These are phyloP conservation scores for Paramormyrops kingsleyae DNA, from an alignment of 2,113 vertebrate species.

Conservation along the genomic window DNA sequence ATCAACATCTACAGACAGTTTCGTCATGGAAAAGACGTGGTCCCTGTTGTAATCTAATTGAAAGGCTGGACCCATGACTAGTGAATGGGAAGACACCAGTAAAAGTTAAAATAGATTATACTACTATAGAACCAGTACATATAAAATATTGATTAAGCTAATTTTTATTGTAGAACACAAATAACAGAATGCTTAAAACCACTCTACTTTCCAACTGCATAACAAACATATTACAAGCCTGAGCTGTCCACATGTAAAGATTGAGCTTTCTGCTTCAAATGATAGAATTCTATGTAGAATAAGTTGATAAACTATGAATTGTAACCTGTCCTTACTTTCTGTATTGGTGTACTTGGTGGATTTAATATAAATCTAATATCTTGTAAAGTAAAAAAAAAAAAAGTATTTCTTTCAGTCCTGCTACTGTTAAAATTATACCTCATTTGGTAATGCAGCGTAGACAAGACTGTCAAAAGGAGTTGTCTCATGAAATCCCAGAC, in stretches of 20 bases:
- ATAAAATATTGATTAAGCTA: background rate
- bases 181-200: background rate
- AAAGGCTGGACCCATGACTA: background rate
- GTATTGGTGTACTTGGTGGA: background rate
- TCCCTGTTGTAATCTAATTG: background rate
- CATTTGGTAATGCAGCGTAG: background rate
- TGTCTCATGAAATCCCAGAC: background rate
- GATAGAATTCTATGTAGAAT: background rate
- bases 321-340: background rate
- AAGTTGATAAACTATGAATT: background rate
- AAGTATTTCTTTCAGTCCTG: background rate
- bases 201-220: background rate
- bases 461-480: background rate
- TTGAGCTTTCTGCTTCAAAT: background rate
- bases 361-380: background rate
- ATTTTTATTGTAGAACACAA: background rate
- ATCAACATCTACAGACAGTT: conserved; percentile 40
- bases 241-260: background rate
- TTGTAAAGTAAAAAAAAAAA: background rate
- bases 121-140: background rate
- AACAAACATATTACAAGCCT: background rate
- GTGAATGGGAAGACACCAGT: background rate
- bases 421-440: background rate
- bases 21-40: conserved; percentile 36
- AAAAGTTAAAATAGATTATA: background rate